Evolutionary conservation across 2,113 vertebrate species (phyloP).

Genomic region (Irena cyanogastra): DNA sequence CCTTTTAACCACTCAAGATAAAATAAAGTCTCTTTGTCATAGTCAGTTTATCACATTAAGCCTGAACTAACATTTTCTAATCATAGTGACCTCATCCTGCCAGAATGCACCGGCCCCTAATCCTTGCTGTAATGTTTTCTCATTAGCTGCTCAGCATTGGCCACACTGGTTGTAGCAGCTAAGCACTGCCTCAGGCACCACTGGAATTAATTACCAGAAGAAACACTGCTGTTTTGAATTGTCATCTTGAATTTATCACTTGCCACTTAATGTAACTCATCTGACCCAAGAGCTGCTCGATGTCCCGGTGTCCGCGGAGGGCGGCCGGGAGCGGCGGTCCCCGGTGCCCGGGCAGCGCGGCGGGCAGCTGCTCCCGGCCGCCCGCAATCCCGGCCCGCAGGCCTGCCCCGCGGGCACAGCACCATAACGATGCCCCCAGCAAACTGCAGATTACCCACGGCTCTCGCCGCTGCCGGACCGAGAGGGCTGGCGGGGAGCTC

Average conservation of each 20-base stretch:
- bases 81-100: constrained; percentile 73
- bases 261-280: constrained; percentile 95
- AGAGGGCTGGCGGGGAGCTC: constrained; percentile 61
- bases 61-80: constrained; percentile 72
- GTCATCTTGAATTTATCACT: constrained; percentile 99
- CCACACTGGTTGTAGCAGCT: constrained; percentile 83
- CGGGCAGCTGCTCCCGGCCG: constrained; percentile 36
- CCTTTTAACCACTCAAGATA: constrained; percentile 43
- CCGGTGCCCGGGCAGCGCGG: constrained; percentile 51
- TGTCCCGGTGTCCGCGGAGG: no score
- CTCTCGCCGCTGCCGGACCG: constrained; percentile 44
- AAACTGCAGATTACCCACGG: constrained; percentile 79
- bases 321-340: no score
- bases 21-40: constrained; percentile 66
- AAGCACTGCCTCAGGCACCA: constrained; percentile 86
- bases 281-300: constrained; percentile 83
- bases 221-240: constrained; percentile 93
- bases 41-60: constrained; percentile 67
- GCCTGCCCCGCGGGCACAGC: constrained; percentile 85
- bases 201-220: constrained; percentile 99
- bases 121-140: constrained; percentile 89
- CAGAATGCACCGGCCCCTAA: constrained; percentile 80
- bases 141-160: constrained; percentile 86
- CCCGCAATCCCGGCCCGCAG: constrained; percentile 65
- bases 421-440: constrained; percentile 89